These are phyloP conservation scores for Pocillopora grandis DNA, from an alignment of 92 coral and sea anemone species.

Conservation along the genomic window DNA sequence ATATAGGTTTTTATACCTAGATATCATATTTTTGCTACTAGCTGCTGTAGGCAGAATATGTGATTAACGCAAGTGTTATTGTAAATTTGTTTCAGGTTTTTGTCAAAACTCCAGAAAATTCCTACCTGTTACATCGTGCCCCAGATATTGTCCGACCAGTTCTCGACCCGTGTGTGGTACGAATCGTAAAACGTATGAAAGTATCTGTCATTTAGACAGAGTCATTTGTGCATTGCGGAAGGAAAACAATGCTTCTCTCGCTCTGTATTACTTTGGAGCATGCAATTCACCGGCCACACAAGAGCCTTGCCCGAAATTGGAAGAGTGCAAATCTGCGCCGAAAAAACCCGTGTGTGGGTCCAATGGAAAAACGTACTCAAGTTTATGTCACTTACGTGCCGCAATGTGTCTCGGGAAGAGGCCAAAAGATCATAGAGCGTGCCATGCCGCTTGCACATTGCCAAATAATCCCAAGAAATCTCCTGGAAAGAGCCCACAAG, in stretches of 20 bases:
- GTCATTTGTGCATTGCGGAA: constrained; percentile 73
- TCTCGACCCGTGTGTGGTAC: constrained; percentile 84
- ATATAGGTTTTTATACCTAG: not conserved
- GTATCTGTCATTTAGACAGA: constrained; percentile 76
- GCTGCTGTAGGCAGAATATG: not conserved
- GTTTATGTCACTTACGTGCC: constrained; percentile 83
- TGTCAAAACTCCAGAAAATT: constrained; percentile 57
- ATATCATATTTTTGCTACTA: not conserved
- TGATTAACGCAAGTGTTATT: not conserved
- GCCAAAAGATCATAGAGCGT: constrained; percentile 23
- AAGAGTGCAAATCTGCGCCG: constrained; percentile 58
- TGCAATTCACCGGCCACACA: constrained; percentile 57
- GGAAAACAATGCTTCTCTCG: constrained; percentile 54
- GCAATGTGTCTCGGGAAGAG: constrained; percentile 73
- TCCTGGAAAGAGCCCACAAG: too few species aligned
- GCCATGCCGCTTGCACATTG: too few species aligned
- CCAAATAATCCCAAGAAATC: too few species aligned
- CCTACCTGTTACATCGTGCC: constrained; percentile 67
- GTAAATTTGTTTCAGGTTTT: constrained; percentile 55
- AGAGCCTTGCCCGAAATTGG: constrained; percentile 65
- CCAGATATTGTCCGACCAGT: constrained; percentile 58
- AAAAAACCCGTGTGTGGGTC: constrained; percentile 82
- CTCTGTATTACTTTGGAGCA: constrained; percentile 52
- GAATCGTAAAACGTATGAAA: constrained; percentile 78
- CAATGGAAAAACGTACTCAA: constrained; percentile 83